Evolutionary conservation across 53 echinoderm and acorn worm species (phyloP), one percentile per base, ranked within the genome.

Genomic region (Henricia sp.): DNA sequence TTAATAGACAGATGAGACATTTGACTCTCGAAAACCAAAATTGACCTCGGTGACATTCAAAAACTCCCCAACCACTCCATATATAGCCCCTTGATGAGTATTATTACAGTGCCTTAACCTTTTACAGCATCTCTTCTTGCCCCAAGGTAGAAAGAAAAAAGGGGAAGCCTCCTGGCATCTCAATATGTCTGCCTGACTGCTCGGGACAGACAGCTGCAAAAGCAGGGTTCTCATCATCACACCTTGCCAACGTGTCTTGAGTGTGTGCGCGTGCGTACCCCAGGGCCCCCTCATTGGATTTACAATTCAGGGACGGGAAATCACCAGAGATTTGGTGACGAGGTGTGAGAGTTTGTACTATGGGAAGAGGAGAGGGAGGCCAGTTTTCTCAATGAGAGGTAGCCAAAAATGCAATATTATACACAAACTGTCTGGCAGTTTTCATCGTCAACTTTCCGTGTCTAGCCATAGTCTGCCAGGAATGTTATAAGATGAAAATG

Each of bases 201-300:
- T 24, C 28, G 27, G 44, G 57, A 63, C n/a, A 44, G 64, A 60
- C 78, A 78, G 78, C 78, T 78, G 78, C 42, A 78, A 78, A 41
- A 78, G 78, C 63, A 78, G 28, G 29, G 43, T 37, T 46, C 1
- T 29, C 16, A 60, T 60, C 62, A 60, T 9, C 9, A 5, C 14
- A 23, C 62, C 29, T 33, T 60, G 29, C 6, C 17, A 4, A 53
- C 17, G 17, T n/a, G 9, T 53, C 16, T 13, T 46, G 33, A 11
- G 17, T 32, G 62, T 32, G 32, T 32, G n/a, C n/a, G n/a, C n/a
- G n/a, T n/a, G n/a, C n/a, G n/a, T n/a, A n/a, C n/a, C n/a, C n/a
- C n/a, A n/a, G n/a, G n/a, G n/a, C n/a, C n/a, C n/a, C n/a, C n/a
- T 56, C 17, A 9, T 60, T 30, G 62, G 62, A 60, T 60, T 60